These are phyloP conservation scores for Acanthisitta chloris DNA, from an alignment of 2,113 vertebrate species.

Conservation along the genomic window DNA sequence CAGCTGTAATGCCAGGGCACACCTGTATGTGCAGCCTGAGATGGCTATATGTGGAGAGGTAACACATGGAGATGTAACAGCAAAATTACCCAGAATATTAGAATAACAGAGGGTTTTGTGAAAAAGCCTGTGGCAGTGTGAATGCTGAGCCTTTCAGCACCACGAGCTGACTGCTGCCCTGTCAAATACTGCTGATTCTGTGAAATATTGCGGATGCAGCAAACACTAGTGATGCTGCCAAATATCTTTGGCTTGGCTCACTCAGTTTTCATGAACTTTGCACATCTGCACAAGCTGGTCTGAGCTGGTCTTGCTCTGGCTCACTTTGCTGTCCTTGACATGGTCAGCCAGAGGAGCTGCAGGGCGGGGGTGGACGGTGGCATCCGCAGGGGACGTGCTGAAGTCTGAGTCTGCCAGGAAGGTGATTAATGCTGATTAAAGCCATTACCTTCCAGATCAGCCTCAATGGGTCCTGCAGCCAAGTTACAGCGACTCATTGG, in stretches of 20 bases:
- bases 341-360: not conserved
- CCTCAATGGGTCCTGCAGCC: not conserved
- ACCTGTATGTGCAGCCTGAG: not conserved
- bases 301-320: not conserved
- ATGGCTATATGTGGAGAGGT: too few relatives aligned
- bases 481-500: not conserved
- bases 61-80: not conserved
- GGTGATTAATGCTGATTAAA: slow-evolving; percentile 12
- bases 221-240: not conserved
- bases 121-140: not conserved
- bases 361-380: accelerated
- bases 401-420: not conserved
- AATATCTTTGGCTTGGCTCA: not conserved
- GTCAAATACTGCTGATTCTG: not conserved
- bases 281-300: not conserved
- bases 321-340: not conserved
- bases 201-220: not conserved
- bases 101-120: accelerated
- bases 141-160: not conserved
- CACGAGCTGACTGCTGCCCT: not conserved
- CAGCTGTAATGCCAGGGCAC: not conserved
- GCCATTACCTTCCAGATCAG: not conserved
- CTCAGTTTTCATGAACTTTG: not conserved
- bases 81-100: not conserved
- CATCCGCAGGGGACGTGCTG: not conserved